Percentiles rank a stretch among this genome's conserved stretches.
These are phyloP conservation scores for Dasypolia templi DNA, from an alignment of 2,888 invertebrate genomes.

Conservation along the genomic window DNA sequence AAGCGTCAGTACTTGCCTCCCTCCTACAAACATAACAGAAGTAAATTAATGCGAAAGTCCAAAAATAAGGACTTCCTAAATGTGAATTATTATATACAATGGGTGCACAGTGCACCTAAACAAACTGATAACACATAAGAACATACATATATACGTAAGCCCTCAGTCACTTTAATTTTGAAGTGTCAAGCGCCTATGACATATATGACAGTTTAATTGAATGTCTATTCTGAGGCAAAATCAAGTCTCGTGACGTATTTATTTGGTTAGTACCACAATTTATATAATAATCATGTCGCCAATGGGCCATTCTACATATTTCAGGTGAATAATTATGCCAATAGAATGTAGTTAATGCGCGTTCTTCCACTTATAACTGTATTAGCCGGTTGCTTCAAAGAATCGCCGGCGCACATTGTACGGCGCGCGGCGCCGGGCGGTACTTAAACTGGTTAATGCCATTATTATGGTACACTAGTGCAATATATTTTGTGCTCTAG, in stretches of 20 bases:
- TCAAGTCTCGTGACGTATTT: background rate
- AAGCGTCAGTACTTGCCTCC: no score
- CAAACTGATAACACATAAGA: background rate
- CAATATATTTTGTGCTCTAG: slow-evolving; percentile 51
- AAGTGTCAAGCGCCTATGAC: background rate
- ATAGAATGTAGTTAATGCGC: slow-evolving; percentile 42
- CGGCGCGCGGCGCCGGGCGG: slow-evolving; percentile 63
- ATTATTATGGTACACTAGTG: slow-evolving; percentile 54
- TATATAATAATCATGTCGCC: slow-evolving; percentile 3
- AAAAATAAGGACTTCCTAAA: background rate
- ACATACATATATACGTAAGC: background rate
- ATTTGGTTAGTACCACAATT: slow-evolving; percentile 14
- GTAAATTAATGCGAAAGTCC: background rate
- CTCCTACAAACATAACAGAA: no score
- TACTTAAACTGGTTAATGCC: slow-evolving; percentile 54
- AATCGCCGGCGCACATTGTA: slow-evolving; percentile 58
- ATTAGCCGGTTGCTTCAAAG: slow-evolving; percentile 54
- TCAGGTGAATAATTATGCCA: slow-evolving; percentile 52
- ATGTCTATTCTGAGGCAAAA: background rate
- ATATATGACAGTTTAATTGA: background rate
- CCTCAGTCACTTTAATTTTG: background rate
- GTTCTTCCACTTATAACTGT: slow-evolving; percentile 51
- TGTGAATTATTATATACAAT: background rate
- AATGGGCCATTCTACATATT: slow-evolving; percentile 28
- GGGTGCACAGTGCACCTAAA: background rate